phyloP scores from a whole-genome alignment of 2,113 vertebrate species.

The Potamarius usumacintae region DNA sequence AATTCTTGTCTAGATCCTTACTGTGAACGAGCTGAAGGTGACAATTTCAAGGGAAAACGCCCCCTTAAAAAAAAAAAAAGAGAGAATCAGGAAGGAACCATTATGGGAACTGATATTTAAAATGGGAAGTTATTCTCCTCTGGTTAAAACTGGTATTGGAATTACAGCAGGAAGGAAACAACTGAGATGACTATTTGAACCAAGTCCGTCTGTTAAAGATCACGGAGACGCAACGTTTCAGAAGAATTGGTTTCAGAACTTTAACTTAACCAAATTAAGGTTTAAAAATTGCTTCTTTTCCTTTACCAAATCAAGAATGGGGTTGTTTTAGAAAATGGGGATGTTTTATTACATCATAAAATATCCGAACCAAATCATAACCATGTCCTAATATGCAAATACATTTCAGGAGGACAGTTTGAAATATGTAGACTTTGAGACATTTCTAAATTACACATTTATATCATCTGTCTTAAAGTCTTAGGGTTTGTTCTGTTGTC shows the following conservation, averaged over 20 bases:
- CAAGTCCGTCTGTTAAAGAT: not conserved
- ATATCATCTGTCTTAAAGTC: not conserved
- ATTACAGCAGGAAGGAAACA: not conserved
- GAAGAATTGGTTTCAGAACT: not conserved
- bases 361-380: not conserved
- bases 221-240: not conserved
- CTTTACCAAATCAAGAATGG: not conserved
- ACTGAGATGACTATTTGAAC: not conserved
- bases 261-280: not conserved
- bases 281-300: not conserved
- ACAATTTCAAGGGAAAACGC: not conserved
- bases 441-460: not conserved
- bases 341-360: not conserved
- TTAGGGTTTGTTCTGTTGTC: not conserved
- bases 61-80: not conserved
- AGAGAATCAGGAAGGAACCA: not conserved
- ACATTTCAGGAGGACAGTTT: not conserved
- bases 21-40: not conserved
- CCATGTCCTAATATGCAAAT: not conserved
- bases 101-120: not conserved
- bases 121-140: not conserved
- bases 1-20: not conserved
- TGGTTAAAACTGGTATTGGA: not conserved
- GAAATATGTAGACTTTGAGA: not conserved
- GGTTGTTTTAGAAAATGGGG: too few species aligned